Conservation (phyloP, 2,113 vertebrate genomes). For the Aramus guarauna region DNA sequence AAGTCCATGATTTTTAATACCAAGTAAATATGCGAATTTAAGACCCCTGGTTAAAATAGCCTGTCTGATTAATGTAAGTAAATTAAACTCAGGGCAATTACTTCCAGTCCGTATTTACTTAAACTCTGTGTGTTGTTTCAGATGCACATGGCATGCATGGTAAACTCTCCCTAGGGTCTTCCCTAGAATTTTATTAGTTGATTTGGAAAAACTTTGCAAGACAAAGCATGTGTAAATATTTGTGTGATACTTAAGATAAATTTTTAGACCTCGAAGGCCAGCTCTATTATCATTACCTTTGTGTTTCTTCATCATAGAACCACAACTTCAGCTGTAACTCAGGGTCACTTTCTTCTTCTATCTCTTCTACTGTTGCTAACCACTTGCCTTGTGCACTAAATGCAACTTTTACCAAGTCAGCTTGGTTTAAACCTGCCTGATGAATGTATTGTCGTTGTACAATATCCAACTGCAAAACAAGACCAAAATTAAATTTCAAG, state of each 20-base stretch:
- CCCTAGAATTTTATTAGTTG: neutral
- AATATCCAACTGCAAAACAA: constrained; percentile 85
- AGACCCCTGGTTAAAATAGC: neutral
- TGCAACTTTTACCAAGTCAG: constrained; percentile 82
- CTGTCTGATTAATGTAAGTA: neutral
- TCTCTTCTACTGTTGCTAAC: constrained; percentile 92
- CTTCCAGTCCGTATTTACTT: neutral
- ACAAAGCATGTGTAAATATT: neutral
- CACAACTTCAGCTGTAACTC: constrained; percentile 91
- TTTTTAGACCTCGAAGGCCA: neutral
- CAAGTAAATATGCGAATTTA: neutral
- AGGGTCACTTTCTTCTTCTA: constrained; percentile 72
- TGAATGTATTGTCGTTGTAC: constrained; percentile 92
- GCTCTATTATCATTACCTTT: constrained; percentile 77
- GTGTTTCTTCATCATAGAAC: constrained; percentile 79
- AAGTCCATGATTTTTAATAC: neutral
- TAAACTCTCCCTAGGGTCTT: neutral
- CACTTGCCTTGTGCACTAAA: constrained; percentile 80
- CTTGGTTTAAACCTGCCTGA: constrained; percentile 81
- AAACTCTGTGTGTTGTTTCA: neutral
- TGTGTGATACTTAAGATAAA: neutral
- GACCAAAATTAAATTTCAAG: neutral
- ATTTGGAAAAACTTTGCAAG: neutral
- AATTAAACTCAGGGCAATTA: neutral
- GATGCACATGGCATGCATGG: fast-evolving